Base-by-base conservation (phyloP, 2,797 vertebrate species). In the Danio jaintianensis region DNA sequence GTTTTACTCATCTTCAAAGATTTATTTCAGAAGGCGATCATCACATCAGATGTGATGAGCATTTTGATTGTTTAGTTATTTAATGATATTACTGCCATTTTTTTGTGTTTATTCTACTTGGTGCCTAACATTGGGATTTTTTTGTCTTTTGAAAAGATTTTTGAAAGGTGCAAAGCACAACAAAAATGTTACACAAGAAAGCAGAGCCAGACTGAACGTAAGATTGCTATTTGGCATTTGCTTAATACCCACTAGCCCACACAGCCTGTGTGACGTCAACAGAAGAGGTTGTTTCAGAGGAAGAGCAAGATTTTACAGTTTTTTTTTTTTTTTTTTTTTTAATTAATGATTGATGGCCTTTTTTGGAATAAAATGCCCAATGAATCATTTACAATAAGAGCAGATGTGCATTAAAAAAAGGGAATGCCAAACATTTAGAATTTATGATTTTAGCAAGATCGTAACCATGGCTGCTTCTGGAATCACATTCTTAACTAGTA, bases 191-290 rank as follows among this genome's bases (percentile, higher is more conserved):
- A 12, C 4, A 40, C 40, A 20, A 40, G 4, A 55, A 53, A 55
- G 50, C 50, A 55, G 50, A 42, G 68, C 36, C 7, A 70, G 36
- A 55, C 12, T 70, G n/a, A 55, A 70, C 42, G 10, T 5, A 38
- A 38, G 10, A 53, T 70, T 53, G 36, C 36, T 42, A 1, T 40
- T 70, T 42, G 50, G 38, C 11, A 55, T 55, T 71, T 38, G 4
- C 11, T 22, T 20, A 55, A 42, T 40, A 36, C 22, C 67, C 67
- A 42, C 29, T 15, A 55, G 50, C 52, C 13, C 22, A 42, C 47
- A 12, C 36, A 20, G 68, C 38, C 50, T 5, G 42, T 5, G 38
- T 71, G 68, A 55, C 50, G 38, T 71, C 68, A 71, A 70, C 9
- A 2, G 68, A 70, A 70, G 42, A 55, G 11, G 68, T 9, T 29